These are phyloP conservation scores for Catonia carolina DNA, from an alignment of 2,888 invertebrate genomes.

Conservation along the genomic window DNA sequence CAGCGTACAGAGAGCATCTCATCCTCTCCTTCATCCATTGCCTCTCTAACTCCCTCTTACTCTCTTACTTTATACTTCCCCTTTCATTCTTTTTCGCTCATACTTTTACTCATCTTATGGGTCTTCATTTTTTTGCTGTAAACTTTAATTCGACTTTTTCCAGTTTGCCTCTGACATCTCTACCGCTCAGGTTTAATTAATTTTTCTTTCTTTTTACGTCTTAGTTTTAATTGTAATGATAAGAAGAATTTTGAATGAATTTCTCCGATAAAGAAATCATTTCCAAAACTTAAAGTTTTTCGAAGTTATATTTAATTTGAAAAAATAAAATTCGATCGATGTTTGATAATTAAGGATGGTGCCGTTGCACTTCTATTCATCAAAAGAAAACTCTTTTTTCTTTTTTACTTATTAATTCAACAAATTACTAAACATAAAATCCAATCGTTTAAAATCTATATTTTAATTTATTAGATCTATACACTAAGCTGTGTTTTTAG, in stretches of 20 bases:
- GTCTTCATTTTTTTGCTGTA: constrained; percentile 12
- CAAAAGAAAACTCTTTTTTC: too few relatives aligned
- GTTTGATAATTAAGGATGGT: not conserved
- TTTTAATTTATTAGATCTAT: too few relatives aligned
- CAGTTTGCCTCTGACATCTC: constrained; percentile 11
- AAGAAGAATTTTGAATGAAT: constrained; percentile 7
- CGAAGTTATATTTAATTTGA: not conserved
- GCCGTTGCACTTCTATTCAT: too few relatives aligned
- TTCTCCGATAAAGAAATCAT: constrained; percentile 11
- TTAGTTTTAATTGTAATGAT: constrained; percentile 12
- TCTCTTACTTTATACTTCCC: not conserved
- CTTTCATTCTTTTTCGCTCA: not conserved
- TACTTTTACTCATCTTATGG: constrained; percentile 12
- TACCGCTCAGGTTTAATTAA: constrained; percentile 15
- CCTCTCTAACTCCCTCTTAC: not conserved
- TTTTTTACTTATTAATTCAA: too few relatives aligned
- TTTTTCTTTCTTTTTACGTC: constrained; percentile 14
- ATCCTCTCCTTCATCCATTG: too few relatives aligned
- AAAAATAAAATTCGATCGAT: constrained; percentile 10
- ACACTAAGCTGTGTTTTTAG: too few relatives aligned
- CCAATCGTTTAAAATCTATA: too few relatives aligned
- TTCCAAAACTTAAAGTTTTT: constrained; percentile 4
- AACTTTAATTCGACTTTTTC: constrained; percentile 19
- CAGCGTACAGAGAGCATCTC: not conserved
- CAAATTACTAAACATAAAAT: too few relatives aligned